A percentile compares a stretch with the other conserved stretches of the same genome.
phyloP scores from a whole-genome alignment of 2,113 vertebrate species.

The Dipodomys merriami region DNA sequence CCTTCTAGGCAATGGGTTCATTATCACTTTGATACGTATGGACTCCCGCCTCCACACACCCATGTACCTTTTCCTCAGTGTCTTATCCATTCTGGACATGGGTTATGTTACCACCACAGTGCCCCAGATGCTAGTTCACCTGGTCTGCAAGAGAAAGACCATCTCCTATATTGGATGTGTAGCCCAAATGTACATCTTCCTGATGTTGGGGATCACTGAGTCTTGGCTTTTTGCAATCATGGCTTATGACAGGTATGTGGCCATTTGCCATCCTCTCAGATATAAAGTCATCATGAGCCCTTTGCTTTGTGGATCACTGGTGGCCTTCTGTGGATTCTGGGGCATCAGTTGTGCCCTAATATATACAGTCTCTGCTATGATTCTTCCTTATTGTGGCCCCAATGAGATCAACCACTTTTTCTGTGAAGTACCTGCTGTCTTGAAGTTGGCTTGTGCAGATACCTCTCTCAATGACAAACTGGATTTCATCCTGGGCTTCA shows the following conservation, averaged over 20 bases:
- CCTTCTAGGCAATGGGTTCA: constrained; percentile 60
- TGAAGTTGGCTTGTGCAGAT: constrained; percentile 71
- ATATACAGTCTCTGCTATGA: constrained; percentile 66
- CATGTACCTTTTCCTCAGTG: constrained; percentile 65
- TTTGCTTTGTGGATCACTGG: constrained; percentile 54
- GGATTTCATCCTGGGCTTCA: constrained; percentile 68
- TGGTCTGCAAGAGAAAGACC: constrained; percentile 32
- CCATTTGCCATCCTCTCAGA: constrained; percentile 62
- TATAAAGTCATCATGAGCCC: constrained; percentile 69
- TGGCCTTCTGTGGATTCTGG: constrained; percentile 65
- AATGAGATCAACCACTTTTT: constrained; percentile 75
- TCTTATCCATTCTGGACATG: constrained; percentile 69
- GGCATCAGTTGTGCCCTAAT: constrained; percentile 64
- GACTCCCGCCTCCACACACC: constrained; percentile 65
- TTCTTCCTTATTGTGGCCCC: constrained; percentile 70
- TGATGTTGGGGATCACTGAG: constrained; percentile 72
- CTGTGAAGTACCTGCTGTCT: constrained; percentile 69
- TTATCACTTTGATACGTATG: constrained; percentile 61
- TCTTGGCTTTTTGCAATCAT: constrained; percentile 71
- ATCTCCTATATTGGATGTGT: constrained; percentile 58
- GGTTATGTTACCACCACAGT: constrained; percentile 70
- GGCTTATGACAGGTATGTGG: constrained; percentile 68
- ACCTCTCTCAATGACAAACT: constrained; percentile 65
- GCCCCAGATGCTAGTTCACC: constrained; percentile 39
- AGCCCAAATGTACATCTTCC: constrained; percentile 74